phyloP scores from a whole-genome alignment of 2,113 vertebrate genomes.

The Peucedramus taeniatus region DNA sequence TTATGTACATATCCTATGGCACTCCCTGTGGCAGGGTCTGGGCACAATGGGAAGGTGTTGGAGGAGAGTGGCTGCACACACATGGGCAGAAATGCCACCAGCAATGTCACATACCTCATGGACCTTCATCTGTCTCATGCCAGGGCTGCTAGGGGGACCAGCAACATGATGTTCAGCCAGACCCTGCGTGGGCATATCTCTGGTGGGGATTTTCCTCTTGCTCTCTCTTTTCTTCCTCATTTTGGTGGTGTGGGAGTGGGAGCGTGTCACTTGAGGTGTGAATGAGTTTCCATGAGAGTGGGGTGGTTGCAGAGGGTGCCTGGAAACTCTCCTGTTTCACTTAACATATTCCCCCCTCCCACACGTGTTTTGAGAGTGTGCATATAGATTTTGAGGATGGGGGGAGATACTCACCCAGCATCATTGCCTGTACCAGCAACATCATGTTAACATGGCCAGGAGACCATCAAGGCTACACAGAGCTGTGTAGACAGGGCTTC shows the following conservation, averaged over 20 bases:
- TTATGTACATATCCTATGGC: neutral
- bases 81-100: neutral
- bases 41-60: neutral
- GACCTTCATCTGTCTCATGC: neutral
- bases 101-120: neutral
- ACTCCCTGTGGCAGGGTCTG: neutral
- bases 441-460: rapidly evolving
- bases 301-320: neutral
- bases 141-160: neutral
- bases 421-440: neutral
- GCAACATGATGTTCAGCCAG: neutral
- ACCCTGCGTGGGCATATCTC: rapidly evolving
- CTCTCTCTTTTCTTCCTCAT: neutral
- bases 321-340: neutral
- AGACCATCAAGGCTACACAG: neutral
- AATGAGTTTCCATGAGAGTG: neutral
- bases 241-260: neutral
- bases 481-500: neutral
- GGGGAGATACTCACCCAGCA: neutral
- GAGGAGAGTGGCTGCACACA: neutral
- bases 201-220: neutral
- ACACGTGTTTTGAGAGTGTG: neutral
- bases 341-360: neutral
- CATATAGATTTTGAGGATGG: neutral
- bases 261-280: neutral